Conservation (phyloP, 2,797 vertebrate species). For the Spinus olivaceus region DNA sequence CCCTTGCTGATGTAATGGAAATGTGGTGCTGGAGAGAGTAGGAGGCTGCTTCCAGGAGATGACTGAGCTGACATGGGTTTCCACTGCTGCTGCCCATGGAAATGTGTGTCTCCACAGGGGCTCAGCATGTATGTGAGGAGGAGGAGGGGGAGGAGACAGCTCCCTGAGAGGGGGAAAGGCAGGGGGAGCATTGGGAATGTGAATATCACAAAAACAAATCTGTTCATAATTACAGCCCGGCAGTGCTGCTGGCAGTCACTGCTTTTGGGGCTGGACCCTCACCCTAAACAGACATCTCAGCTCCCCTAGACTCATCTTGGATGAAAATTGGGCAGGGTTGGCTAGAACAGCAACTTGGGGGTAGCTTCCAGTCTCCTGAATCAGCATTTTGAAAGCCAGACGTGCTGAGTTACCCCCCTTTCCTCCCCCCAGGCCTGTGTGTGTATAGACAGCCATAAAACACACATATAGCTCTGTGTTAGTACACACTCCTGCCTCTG, state of each 20-base stretch:
- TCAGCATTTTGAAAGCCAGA: constrained; percentile 39
- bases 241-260: not conserved
- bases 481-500: not conserved
- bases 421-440: not conserved
- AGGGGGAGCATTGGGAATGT: not conserved
- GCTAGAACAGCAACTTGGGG: not conserved
- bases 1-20: not conserved
- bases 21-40: not conserved
- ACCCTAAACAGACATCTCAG: not conserved
- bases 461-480: not conserved
- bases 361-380: constrained; percentile 34
- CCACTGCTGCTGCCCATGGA: not conserved
- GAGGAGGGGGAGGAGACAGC: not conserved
- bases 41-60: not conserved
- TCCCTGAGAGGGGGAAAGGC: not conserved
- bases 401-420: not conserved
- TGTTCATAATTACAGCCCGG: constrained; percentile 1
- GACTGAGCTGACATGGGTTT: not conserved
- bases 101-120: not conserved
- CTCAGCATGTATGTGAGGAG: not conserved
- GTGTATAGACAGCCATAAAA: not conserved
- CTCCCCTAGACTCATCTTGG: not conserved
- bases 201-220: not conserved
- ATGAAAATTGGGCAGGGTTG: not conserved
- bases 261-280: not conserved